These are phyloP conservation scores for Ophioninae sp. DNA, from an alignment of 2,888 invertebrate genomes.

Conservation along the genomic window DNA sequence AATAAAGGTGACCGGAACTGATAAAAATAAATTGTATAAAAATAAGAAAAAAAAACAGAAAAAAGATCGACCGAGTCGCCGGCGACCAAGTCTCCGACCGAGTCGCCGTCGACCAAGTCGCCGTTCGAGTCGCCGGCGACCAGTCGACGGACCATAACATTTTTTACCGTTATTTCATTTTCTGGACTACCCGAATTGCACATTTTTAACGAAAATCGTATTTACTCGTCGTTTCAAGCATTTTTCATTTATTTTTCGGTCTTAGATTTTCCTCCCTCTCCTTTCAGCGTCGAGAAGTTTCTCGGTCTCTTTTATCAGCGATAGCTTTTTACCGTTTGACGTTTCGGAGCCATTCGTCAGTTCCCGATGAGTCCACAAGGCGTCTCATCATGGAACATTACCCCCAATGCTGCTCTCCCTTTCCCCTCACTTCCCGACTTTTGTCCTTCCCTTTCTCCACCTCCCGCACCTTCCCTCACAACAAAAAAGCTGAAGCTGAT, in stretches of 20 bases:
- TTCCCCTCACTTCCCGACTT: constrained; percentile 33
- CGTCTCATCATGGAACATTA: constrained; percentile 81
- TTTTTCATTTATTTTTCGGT: no score
- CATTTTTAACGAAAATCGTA: no score
- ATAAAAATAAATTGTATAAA: no score
- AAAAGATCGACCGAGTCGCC: no score
- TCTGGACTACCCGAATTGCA: not conserved
- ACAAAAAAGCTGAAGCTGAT: constrained; percentile 40
- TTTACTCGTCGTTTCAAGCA: no score
- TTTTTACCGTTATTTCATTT: constrained; percentile 10
- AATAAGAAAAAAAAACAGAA: no score
- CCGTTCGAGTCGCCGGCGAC: no score
- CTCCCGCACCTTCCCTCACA: constrained; percentile 38
- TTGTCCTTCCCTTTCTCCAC: constrained; percentile 34
- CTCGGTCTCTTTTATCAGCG: constrained; percentile 43
- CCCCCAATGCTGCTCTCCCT: constrained; percentile 66
- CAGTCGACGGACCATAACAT: no score
- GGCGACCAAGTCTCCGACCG: no score
- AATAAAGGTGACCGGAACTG: no score
- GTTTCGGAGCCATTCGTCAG: constrained; percentile 56
- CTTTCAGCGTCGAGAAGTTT: not conserved
- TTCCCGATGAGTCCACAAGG: constrained; percentile 75
- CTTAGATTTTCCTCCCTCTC: no score
- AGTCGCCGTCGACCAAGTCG: no score
- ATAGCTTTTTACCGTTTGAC: constrained; percentile 60